Base-by-base conservation (phyloP, 2,797 vertebrate species). In the Pseudomugil gertrudae region DNA sequence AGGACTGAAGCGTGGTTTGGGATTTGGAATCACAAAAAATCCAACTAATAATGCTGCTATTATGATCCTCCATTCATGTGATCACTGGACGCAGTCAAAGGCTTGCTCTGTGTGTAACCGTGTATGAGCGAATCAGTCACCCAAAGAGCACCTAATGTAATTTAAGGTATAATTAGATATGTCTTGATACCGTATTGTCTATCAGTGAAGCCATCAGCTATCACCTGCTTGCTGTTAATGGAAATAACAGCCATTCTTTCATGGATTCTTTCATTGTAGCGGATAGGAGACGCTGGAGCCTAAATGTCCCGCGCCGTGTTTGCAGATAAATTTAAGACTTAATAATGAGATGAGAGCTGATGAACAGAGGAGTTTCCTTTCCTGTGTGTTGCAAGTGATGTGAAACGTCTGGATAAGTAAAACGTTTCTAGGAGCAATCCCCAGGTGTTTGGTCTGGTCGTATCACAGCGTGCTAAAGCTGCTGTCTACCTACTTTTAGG, bases 21-120 rank as follows among this genome's bases (percentile, higher is more conserved):
- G 78, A 75, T 75, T 84, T 79, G 32, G 43, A 81, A 81, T 77
- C 76, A 78, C n/a, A 69, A 64, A 88, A n/a, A 83, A 79, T 82
- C 38, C 9, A 72, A 78, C 70, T 70, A 57, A 87, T 89, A 90
- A 89, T 73, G 83, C 50, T 55, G 62, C 83, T 77, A 87, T 91
- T 82, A 88, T 88, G 59, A 76, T 51, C 8, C 23, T 63, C 54
- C 48, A n/a, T 69, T 79, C 89, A 89, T 91, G 85, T 88, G 89
- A 91, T 79, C 66, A 74, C 56, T 72, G 32, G 75, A 83, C 64
- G 60, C 38, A 52, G 65, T 84, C 50, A 66, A 45, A 75, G 57
- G 67, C 26, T 57, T 56, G 43, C 24, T 43, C 47, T 78, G 65
- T 19, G 59, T 71, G 35, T 53, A 9, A 0, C 9, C 11, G 19